phyloP scores from a whole-genome alignment of 1,140 invertebrate genomes.

The Lepidostoma basale region DNA sequence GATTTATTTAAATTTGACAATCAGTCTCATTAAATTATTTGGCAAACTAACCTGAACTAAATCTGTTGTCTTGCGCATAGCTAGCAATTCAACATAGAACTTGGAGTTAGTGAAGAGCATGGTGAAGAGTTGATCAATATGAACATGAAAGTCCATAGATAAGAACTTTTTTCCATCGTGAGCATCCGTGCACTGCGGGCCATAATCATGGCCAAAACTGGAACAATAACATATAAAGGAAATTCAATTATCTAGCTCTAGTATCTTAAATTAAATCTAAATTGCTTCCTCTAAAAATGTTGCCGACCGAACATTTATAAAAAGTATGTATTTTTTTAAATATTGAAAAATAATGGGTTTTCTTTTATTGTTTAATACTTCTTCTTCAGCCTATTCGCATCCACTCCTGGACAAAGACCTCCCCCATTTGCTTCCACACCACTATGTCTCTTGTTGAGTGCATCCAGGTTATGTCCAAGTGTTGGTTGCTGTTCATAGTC shows the following conservation, averaged over 20 bases:
- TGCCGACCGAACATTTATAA: no score
- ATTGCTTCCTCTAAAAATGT: no score
- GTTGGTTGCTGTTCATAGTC: no score
- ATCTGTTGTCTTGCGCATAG: constrained; percentile 79
- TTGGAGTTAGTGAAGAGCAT: constrained; percentile 91
- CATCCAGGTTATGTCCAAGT: no score
- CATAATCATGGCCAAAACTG: constrained; percentile 36
- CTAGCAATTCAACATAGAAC: constrained; percentile 86
- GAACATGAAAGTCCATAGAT: constrained; percentile 75
- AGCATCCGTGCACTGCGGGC: constrained; percentile 65
- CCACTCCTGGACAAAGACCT: no score
- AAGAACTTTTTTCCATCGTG: constrained; percentile 81
- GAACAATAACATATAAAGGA: constrained; percentile 28
- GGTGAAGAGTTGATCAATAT: constrained; percentile 89
- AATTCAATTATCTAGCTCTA: constrained; percentile 25
- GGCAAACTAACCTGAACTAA: constrained; percentile 58
- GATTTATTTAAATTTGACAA: no score
- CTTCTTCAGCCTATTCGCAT: no score
- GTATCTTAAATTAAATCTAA: constrained; percentile 1
- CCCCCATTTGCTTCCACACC: no score
- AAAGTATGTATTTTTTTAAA: no score
- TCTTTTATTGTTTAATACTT: no score
- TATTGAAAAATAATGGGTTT: no score
- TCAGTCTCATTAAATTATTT: neutral
- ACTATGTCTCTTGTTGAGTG: no score